phyloP scores from a whole-genome alignment of 2,113 vertebrate species.

The Ictalurus punctatus region DNA sequence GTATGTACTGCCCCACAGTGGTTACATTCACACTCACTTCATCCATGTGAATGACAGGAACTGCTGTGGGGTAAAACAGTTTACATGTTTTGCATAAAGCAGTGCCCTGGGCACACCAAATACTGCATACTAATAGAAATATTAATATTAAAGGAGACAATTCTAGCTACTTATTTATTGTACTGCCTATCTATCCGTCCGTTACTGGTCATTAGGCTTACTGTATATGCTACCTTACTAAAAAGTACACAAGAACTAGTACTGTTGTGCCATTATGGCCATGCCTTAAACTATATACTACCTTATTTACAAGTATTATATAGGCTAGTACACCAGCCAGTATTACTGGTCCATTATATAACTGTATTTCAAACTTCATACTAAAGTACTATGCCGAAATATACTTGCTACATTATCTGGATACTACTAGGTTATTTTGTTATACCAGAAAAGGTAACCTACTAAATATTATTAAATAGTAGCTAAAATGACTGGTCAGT shows the following conservation, averaged over 20 bases:
- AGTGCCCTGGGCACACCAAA: not conserved
- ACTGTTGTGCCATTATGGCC: not conserved
- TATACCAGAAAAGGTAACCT: not conserved
- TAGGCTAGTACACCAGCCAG: not conserved
- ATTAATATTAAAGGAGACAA: not conserved
- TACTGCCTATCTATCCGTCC: not conserved
- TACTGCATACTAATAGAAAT: not conserved
- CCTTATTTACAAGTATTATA: not conserved
- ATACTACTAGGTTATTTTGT: not conserved
- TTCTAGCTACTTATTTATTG: not conserved
- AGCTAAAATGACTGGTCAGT: not conserved
- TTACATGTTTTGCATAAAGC: not conserved
- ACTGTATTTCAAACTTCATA: not conserved
- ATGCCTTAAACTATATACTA: not conserved
- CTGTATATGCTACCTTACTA: not conserved
- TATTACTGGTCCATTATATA: not conserved
- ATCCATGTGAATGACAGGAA: not conserved
- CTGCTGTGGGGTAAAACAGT: not conserved
- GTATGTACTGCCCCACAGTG: conserved; percentile 42
- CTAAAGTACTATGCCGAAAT: not conserved
- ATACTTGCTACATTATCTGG: not conserved
- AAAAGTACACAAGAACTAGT: not conserved
- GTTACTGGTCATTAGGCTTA: not conserved
- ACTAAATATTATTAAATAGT: not conserved
- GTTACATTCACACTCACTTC: conserved; percentile 1